Conservation (phyloP, 2,888 invertebrate species). For the Invenusta paracnida region DNA sequence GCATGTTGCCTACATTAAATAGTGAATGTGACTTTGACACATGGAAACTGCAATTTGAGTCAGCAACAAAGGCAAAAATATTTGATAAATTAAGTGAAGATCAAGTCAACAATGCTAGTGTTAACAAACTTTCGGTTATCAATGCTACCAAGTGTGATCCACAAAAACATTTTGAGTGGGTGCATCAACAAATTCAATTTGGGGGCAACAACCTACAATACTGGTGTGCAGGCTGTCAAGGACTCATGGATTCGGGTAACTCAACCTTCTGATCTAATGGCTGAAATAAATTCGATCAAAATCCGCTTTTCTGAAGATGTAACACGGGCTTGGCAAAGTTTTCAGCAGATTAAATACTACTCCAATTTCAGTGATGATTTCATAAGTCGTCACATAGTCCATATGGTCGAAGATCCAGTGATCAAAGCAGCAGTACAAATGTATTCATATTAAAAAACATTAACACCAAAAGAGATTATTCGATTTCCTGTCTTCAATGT, state of each 20-base stretch:
- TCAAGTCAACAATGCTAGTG: no score
- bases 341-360: not conserved
- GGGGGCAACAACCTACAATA: not conserved
- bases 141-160: no score
- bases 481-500: not conserved
- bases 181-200: no score
- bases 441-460: not conserved
- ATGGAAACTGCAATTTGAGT: no score
- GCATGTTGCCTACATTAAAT: no score
- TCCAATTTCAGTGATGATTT: not conserved
- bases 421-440: not conserved
- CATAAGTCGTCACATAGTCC: not conserved
- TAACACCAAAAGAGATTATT: not conserved
- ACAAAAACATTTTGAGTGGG: no score
- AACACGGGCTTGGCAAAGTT: not conserved
- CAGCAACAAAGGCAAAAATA: no score
- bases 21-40: no score
- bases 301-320: not conserved
- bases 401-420: not conserved
- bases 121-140: no score
- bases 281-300: not conserved
- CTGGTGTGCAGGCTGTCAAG: not conserved
- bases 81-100: no score
- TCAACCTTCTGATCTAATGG: not conserved
- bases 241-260: not conserved